A percentile compares a stretch with the other conserved stretches of the same genome.
phyloP scores from a whole-genome alignment of 2,113 vertebrate species.

The Cyanistes caeruleus region DNA sequence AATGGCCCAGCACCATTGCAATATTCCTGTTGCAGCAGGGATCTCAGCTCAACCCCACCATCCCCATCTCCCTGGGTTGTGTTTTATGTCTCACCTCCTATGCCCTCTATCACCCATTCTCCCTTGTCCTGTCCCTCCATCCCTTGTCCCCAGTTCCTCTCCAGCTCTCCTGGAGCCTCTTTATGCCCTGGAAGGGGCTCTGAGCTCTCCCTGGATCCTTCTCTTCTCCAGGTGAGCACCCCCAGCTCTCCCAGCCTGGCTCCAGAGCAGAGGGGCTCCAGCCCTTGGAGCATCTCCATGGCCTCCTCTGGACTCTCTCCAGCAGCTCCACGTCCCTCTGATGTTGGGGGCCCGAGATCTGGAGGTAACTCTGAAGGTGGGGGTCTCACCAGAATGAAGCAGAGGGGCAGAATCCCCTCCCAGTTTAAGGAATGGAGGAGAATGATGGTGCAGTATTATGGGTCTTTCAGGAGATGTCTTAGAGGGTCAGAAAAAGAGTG shows the following conservation, averaged over 20 bases:
- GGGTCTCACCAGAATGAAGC: background rate
- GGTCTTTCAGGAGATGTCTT: background rate
- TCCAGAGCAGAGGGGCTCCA: background rate
- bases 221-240: background rate
- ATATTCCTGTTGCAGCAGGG: background rate
- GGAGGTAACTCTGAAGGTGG: background rate
- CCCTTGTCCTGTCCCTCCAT: background rate
- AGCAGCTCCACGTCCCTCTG: background rate
- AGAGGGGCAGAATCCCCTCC: background rate
- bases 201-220: background rate
- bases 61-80: background rate
- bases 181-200: background rate
- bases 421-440: background rate
- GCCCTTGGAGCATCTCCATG: rapidly evolving
- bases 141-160: background rate
- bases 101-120: background rate
- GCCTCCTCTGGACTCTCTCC: background rate
- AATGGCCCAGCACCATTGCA: rapidly evolving
- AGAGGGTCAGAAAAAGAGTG: background rate
- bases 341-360: background rate
- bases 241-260: background rate
- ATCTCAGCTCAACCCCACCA: background rate
- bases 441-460: rapidly evolving
- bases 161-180: background rate
- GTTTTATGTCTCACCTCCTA: background rate